These are phyloP conservation scores for Chaetogeoica ovagalla DNA, from an alignment of 2,888 invertebrate genomes.

Conservation along the genomic window DNA sequence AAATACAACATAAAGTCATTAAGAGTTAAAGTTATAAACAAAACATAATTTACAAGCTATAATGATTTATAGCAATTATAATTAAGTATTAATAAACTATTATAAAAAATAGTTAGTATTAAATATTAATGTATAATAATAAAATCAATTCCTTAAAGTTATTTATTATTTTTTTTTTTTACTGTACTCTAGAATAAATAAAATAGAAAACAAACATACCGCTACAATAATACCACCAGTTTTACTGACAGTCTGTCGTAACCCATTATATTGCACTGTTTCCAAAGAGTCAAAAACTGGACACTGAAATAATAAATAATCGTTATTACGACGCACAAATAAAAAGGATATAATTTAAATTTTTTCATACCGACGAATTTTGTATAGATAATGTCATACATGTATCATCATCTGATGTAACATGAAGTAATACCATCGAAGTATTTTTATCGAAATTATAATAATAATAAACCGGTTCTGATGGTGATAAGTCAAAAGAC, in stretches of 20 bases:
- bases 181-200: background rate
- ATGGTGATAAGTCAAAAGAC: slow-evolving; percentile 61
- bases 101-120: no score
- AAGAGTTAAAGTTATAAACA: background rate
- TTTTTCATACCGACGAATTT: slow-evolving; percentile 67
- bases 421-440: slow-evolving; percentile 66
- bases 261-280: slow-evolving; percentile 75
- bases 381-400: slow-evolving; percentile 82
- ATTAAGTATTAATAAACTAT: background rate
- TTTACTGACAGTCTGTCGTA: slow-evolving; percentile 75
- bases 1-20: background rate
- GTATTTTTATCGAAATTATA: slow-evolving; percentile 62
- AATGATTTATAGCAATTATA: background rate
- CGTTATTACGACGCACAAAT: slow-evolving; percentile 53
- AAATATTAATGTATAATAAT: background rate
- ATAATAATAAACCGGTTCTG: slow-evolving; percentile 67
- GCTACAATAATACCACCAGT: slow-evolving; percentile 76
- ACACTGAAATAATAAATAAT: slow-evolving; percentile 66
- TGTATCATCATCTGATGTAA: slow-evolving; percentile 68
- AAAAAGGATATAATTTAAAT: background rate
- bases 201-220: slow-evolving; percentile 60
- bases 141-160: background rate
- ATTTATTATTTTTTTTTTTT: background rate
- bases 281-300: slow-evolving; percentile 80
- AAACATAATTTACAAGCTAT: background rate